Base-by-base conservation (phyloP, 2,113 vertebrate genomes). In the Pimephales promelas region DNA sequence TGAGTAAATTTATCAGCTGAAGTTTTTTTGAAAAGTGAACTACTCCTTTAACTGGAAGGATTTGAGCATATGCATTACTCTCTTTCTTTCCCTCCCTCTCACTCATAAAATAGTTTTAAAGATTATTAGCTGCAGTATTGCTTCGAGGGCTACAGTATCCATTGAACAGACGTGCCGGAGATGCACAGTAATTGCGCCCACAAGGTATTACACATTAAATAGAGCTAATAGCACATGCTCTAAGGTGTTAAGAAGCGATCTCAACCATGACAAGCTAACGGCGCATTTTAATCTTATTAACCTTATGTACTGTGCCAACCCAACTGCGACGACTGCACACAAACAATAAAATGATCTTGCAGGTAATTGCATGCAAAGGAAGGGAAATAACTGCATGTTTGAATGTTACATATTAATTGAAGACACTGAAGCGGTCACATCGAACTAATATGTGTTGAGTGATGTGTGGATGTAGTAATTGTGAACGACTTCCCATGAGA, bases 121-220 rank as follows among this genome's bases (percentile, higher is more conserved):
- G 77, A 87, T 87, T 70, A 84, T 84, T 84, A 84, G 71, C 82
- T 76, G 78, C 75, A 22, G 43, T 74, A 84, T 84, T 84, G 79
- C 64, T 84, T 84, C 57, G 57, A 66, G 61, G 78, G 82, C 85
- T 71, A 68, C 49, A 24, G 57, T 54, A 79, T 80, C 59, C 56
- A 76, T 20, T 79, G 74, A 82, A 79, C 81, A 66, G 72, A 34
- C 78, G 34, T 52, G 47, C 61, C 34, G 72, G 52, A 72, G 84
- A 75, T 84, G 76, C 64, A 70, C 66, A 11, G 74, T 86, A 88
- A 88, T 84, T 86, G 80, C 74, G 45, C 40, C 2, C 36, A 62
- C 72, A 76, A 79, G 45, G 40, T 79, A 34, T 34, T 57, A 61
- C 82, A 82, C 78, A 88, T 86, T 88, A 84, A 84, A 82, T 16